phyloP scores from a whole-genome alignment of 2,797 vertebrate species.

The Thaleichthys pacificus region DNA sequence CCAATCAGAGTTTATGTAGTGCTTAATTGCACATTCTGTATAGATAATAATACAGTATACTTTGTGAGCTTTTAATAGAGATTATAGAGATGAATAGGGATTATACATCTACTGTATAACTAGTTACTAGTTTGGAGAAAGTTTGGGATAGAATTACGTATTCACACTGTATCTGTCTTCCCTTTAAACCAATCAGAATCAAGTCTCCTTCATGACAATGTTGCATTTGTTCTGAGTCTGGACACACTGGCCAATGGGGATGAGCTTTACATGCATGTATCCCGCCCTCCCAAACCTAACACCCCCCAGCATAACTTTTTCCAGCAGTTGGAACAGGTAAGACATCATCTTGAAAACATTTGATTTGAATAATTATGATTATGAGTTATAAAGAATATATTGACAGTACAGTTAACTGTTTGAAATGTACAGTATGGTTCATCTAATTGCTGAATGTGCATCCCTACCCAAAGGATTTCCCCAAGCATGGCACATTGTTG shows the following conservation, averaged over 20 bases:
- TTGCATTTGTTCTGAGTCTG: conserved; percentile 79
- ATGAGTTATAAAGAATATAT: too few relatives aligned
- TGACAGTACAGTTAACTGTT: too few relatives aligned
- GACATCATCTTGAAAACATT: neutral
- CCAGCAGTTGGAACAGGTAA: conserved; percentile 75
- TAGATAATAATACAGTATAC: neutral
- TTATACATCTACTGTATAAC: too few relatives aligned
- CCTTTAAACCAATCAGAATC: conserved; percentile 64
- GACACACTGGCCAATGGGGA: conserved; percentile 77
- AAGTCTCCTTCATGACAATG: conserved; percentile 80
- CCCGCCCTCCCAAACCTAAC: conserved; percentile 73
- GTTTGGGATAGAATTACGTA: neutral
- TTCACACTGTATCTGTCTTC: neutral
- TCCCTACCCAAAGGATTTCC: too few relatives aligned
- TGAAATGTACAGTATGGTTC: too few relatives aligned
- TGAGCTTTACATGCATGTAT: conserved; percentile 76
- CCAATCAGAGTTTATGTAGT: neutral
- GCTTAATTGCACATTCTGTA: neutral
- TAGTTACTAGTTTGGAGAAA: too few relatives aligned
- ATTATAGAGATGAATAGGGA: neutral
- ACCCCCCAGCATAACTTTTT: conserved; percentile 69
- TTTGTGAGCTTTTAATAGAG: neutral
- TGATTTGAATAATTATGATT: neutral
- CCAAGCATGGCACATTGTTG: too few relatives aligned
- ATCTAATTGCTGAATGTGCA: too few relatives aligned